phyloP scores from a whole-genome alignment of 2,797 vertebrate species.

The Apodemus agrarius region DNA sequence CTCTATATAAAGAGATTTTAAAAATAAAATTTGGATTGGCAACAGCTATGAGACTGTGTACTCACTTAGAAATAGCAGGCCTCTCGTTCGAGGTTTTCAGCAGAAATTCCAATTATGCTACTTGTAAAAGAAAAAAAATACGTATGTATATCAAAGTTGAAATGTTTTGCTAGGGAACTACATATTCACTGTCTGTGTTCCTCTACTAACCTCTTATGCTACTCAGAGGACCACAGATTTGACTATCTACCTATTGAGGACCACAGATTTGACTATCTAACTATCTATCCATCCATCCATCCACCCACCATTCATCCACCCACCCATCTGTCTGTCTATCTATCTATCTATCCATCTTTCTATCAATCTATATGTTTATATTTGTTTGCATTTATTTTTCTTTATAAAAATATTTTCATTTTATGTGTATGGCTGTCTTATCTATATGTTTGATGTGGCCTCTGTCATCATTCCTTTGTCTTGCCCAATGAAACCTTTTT shows the following conservation, averaged over 20 bases:
- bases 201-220: neutral
- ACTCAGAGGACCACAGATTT: neutral
- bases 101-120: neutral
- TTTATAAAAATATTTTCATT: neutral
- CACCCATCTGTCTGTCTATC: too few relatives aligned
- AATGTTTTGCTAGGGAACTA: neutral
- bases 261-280: neutral
- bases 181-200: neutral
- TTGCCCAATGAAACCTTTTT: neutral
- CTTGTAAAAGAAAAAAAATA: slow-evolving; percentile 27
- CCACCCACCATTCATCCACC: neutral
- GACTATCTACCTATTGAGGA: neutral
- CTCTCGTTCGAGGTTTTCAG: neutral
- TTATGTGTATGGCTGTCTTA: neutral
- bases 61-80: neutral
- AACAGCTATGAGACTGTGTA: neutral
- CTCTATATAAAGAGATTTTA: slow-evolving; percentile 5
- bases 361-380: neutral
- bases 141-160: neutral
- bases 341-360: neutral
- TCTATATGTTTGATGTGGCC: neutral
- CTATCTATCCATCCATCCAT: neutral
- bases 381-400: neutral
- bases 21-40: slow-evolving; percentile 15
- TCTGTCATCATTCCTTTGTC: neutral